Conservation (phyloP, 2,797 vertebrate genomes). For the Fringilla coelebs region DNA sequence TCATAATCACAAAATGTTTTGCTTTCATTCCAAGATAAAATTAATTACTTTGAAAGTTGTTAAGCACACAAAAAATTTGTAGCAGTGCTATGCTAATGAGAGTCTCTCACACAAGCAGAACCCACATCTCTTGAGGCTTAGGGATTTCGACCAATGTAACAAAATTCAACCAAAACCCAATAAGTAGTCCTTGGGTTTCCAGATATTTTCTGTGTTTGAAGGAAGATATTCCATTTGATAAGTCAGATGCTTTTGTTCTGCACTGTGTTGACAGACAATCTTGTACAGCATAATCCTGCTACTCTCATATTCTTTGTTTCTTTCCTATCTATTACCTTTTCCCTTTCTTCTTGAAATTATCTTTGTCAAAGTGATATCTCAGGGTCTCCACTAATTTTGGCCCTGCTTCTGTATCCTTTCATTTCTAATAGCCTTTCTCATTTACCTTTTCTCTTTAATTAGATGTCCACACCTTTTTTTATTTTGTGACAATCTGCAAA, state of each 20-base stretch:
- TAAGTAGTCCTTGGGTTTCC: not conserved
- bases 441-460: not conserved
- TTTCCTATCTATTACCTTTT: not conserved
- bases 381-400: not conserved
- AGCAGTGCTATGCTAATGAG: not conserved
- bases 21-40: not conserved
- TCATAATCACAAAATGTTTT: not conserved
- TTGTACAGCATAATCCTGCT: not conserved
- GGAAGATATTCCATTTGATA: not conserved
- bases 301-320: not conserved
- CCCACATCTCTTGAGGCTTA: not conserved
- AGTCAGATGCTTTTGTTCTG: not conserved
- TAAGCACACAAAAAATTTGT: not conserved
- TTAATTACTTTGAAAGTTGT: not conserved
- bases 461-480: fast-evolving
- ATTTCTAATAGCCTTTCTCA: not conserved
- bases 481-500: not conserved
- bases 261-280: not conserved
- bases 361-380: not conserved
- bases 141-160: not conserved
- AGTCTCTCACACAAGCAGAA: not conserved
- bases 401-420: not conserved
- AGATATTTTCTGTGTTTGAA: not conserved
- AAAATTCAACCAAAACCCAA: not conserved
- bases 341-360: not conserved